Evolutionary conservation across 2,113 vertebrate species (phyloP), one percentile per base, ranked within the genome.

Genomic region (Ochotona princeps): DNA sequence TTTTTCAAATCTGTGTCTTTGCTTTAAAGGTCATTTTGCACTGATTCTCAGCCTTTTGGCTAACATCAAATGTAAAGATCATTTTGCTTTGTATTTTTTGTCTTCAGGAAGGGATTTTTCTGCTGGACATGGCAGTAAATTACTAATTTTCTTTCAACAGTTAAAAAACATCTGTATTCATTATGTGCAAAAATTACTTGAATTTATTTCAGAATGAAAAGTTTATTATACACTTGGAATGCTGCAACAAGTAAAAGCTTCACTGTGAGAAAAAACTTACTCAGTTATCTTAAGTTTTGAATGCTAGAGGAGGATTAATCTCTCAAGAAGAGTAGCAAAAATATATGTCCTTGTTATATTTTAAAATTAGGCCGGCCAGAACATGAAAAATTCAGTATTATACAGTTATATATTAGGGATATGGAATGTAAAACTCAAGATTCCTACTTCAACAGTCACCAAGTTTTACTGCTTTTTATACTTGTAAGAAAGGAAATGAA

Each of bases 391-490:
- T 83, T 82, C 30, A 70, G 21, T 75, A 8, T 65, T 74, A 85
- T n/a, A 75, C 63, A 87, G 49, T 9, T 20, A 87, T 66, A 80
- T 54, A 57, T 80, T 25, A 82, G 47, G 9, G 75, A 70, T 70
- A 70, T 75, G 70, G 80, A 88, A 83, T 0, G 1, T 89, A 63
- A 91, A 95, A 74, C 7, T 25, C 32, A 51, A 66, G 60, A 82
- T 57, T n/a, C 32, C 38, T 86, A 80, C 91, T 91, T 91, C 57
- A 95, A 57, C 44, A 79, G 65, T 93, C 75, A 70, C 74, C 70
- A 95, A 80, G 66, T 86, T 89, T 94, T 91, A 85, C 38, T 93
- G 75, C 75, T 67, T 92, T 32, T 91, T 87, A 86, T 83, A 15
- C 38, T 57, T 74, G 4, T 28, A 49, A 8, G 51, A 83, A 91